phyloP scores from a whole-genome alignment of 2,888 invertebrate species.

The Zele albiditarsus region DNA sequence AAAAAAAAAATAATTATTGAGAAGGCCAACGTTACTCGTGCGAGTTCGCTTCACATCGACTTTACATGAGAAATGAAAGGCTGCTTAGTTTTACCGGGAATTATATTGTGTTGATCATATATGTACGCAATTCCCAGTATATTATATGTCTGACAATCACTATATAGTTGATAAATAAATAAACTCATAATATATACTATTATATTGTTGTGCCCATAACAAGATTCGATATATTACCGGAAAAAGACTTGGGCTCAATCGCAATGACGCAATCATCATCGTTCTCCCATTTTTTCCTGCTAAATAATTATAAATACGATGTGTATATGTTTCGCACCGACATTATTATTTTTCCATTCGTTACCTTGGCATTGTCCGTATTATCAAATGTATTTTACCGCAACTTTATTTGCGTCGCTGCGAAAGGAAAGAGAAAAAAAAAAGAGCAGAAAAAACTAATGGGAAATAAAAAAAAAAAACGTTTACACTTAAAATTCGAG shows the following conservation, averaged over 20 bases:
- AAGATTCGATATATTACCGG: constrained; percentile 34
- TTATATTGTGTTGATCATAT: constrained; percentile 27
- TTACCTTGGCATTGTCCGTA: neutral
- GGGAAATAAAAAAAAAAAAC: neutral
- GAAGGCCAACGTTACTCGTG: constrained; percentile 26
- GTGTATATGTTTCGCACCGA: constrained; percentile 13
- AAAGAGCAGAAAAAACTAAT: neutral
- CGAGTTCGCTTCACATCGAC: constrained; percentile 12
- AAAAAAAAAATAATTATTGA: constrained; percentile 6
- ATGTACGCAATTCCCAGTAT: constrained; percentile 30
- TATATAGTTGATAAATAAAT: neutral
- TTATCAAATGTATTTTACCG: neutral
- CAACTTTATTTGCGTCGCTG: neutral
- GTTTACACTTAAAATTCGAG: neutral
- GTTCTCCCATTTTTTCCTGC: constrained; percentile 14
- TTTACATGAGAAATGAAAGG: constrained; percentile 41
- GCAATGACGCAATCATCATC: constrained; percentile 16
- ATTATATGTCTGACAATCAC: neutral
- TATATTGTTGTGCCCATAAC: constrained; percentile 4
- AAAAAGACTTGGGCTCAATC: constrained; percentile 20
- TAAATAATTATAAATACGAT: constrained; percentile 22
- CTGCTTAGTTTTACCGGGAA: constrained; percentile 35
- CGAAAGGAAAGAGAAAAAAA: neutral
- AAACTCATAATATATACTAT: neutral
- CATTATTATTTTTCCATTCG: constrained; percentile 1